Evolutionary conservation across 2,888 invertebrate genomes (phyloP).

Genomic region (Drosophila paucipuncta): DNA sequence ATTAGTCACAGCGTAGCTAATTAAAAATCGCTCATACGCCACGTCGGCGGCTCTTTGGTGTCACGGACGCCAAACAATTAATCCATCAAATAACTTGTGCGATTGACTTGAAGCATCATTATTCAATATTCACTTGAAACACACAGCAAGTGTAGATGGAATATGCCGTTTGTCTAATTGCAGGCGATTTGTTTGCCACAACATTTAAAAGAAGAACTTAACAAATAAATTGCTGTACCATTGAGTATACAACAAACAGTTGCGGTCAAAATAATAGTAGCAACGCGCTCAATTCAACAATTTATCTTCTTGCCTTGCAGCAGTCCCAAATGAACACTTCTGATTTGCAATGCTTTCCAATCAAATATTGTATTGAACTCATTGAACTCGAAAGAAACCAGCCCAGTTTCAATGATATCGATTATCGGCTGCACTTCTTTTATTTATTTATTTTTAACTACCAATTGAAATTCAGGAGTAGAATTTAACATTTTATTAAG

Average conservation of each 20-base stretch:
- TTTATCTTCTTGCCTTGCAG: not conserved
- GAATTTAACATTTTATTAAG: not conserved
- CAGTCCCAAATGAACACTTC: not conserved
- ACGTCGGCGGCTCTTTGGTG: slow-evolving; percentile 18
- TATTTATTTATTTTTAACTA: not conserved
- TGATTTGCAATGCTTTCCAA: not conserved
- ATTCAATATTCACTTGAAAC: not conserved
- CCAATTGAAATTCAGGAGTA: not conserved
- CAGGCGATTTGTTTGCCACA: slow-evolving; percentile 51
- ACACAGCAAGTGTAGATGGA: not conserved
- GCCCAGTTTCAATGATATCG: not conserved
- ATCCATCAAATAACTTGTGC: slow-evolving; percentile 29
- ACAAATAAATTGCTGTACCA: slow-evolving; percentile 29
- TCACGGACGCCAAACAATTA: slow-evolving; percentile 35
- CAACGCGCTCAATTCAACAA: not conserved
- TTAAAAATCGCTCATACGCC: slow-evolving; percentile 62
- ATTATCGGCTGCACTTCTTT: not conserved
- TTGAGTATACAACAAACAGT: not conserved
- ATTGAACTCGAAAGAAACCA: not conserved
- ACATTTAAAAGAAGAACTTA: slow-evolving; percentile 32
- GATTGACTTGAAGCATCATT: slow-evolving; percentile 7
- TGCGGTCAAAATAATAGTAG: not conserved
- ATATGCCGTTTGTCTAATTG: slow-evolving; percentile 56
- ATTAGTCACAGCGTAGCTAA: slow-evolving; percentile 52
- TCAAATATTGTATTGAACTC: not conserved